phyloP scores from a whole-genome alignment of 2,888 invertebrate genomes.

The Apantesis nais region DNA sequence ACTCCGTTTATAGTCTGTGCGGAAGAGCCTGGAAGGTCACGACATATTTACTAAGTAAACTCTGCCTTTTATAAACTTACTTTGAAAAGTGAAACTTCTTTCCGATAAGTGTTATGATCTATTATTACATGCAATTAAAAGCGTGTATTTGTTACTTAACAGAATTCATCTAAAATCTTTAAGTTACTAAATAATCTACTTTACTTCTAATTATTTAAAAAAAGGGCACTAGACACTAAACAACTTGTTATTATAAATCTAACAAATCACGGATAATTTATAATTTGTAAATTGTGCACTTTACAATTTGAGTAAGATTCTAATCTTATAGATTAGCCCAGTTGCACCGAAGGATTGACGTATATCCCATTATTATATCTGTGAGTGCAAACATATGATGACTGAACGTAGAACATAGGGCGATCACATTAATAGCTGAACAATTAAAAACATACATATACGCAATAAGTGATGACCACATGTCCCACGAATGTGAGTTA shows the following conservation, averaged over 20 bases:
- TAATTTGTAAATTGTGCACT: not conserved
- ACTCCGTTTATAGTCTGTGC: slow-evolving; percentile 76
- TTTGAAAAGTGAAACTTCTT: slow-evolving; percentile 48
- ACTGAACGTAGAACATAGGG: slow-evolving; percentile 41
- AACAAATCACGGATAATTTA: not conserved
- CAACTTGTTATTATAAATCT: not conserved
- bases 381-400: slow-evolving; percentile 57
- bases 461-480: slow-evolving; percentile 58
- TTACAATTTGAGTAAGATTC: slow-evolving; percentile 23
- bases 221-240: not conserved
- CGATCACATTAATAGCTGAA: slow-evolving; percentile 53
- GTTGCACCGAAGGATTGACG: slow-evolving; percentile 67
- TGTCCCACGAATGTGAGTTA: slow-evolving; percentile 47
- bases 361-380: slow-evolving; percentile 60
- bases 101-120: slow-evolving; percentile 22
- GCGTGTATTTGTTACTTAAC: not conserved
- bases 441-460: slow-evolving; percentile 51
- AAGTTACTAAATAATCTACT: not conserved
- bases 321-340: slow-evolving; percentile 66
- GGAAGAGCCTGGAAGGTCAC: slow-evolving; percentile 76
- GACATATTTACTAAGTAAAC: slow-evolving; percentile 63
- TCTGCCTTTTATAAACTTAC: slow-evolving; percentile 57
- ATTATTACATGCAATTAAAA: not conserved
- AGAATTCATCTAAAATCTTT: not conserved
- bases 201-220: too few species aligned